Evolutionary conservation across 2,888 invertebrate genomes (phyloP), one percentile per base, ranked within the genome.

Genomic region (Hololepta plana): DNA sequence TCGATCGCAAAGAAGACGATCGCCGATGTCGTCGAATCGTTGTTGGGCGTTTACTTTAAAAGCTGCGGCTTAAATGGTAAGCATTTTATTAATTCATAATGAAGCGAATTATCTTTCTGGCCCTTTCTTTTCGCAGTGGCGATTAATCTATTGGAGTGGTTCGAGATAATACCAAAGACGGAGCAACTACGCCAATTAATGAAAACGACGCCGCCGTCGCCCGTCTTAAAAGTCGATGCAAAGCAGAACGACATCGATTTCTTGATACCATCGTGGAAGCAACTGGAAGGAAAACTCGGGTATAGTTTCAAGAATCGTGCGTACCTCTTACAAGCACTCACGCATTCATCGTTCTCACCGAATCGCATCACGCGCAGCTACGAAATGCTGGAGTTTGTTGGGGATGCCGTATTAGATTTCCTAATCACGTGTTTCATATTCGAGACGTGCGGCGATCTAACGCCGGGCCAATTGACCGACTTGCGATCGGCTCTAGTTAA

Each of bases 401-500:
- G 91, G 3, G 91, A 93, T 58, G 87, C 91, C 4, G 64, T 93
- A 14, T 54, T 91, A 27, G 91, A 93, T 55, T 88, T 88, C 48
- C 53, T 93, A 7, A 72, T 93, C 13, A 90, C 91, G 0, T 61
- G 79, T 7, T 72, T 87, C 46, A 76, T 98, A 27, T 95, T 68
- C 47, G 87, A 91, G 51, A 67, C 69, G 33, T 70, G 68, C 33
- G 57, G 57, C 0, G 44, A 57, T 20, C 59, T 82, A 44, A 67
- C 65, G 29, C 88, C 90, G 0, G 95, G 93, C 0, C 72, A 84
- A 10, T 55, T 98, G 29, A 95, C 95, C 0, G 95, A 96, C 55
- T 50, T 96, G 32, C 63, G 96, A 17, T 93, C 95, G 0, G 87
- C 96, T 0, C 61, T 98, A 3, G 96, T 98, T 3, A 96, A 98